Base-by-base conservation (phyloP, 2,888 invertebrate species). In the Boloria selene region DNA sequence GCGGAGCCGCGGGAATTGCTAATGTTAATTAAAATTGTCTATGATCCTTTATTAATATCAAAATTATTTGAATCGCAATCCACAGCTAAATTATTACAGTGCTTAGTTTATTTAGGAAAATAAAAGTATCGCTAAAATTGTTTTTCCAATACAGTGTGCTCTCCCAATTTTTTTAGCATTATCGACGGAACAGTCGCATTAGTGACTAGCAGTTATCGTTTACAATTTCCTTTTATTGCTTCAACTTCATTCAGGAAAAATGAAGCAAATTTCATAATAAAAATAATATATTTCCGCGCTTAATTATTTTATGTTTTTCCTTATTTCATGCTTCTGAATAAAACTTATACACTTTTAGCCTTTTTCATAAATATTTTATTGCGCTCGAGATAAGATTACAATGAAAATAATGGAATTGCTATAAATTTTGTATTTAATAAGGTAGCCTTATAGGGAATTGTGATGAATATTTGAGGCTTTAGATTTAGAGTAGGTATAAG, bases 201-300 rank as follows among this genome's bases (percentile, higher is more conserved):
- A 62, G 54, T 42, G 38, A 62, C n/a, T 55, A 62, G 47, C 62
- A 49, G 54, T 62, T 62, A 62, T 54, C 54, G 62, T 62, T 62
- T 49, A 54, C 62, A 62, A 62, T 62, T 62, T 55, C 62, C 47
- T 55, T 62, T 62, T 55, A 62, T 62, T 38, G 49, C 16, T 18
- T 55, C 55, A 44, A 50, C 17, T 53, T 53, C 31, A 53, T 61
- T 55, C 47, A 54, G 53, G 53, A 47, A 62, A 55, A 54, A 62
- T 62, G 47, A 31, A 31, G 16, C 31, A 22, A 50, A 51, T 44
- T 42, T 42, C 16, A 44, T 61, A 61, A 42, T 51, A 61, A 44
- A 61, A 22, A 52, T 51, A n/a, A 44, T 44, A 45, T 14, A 53
- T 26, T 52, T 61, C 61, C 42, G 13, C 44, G 10, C 18, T 16